Conservation (phyloP, 2,888 invertebrate species). For the Aleiodes alternator region DNA sequence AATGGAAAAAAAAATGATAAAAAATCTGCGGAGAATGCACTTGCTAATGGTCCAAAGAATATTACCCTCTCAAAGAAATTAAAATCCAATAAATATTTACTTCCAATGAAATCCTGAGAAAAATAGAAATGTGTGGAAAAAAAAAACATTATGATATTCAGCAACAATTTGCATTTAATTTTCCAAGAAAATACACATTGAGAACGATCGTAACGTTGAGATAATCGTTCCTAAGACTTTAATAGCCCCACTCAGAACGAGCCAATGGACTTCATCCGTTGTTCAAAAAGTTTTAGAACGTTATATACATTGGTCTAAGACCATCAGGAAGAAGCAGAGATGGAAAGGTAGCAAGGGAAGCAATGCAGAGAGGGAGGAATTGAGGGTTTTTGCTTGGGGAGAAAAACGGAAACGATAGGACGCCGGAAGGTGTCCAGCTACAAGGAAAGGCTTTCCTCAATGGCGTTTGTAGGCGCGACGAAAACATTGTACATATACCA, state of each 20-base stretch:
- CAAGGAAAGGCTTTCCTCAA: slow-evolving; percentile 69
- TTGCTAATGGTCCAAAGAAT: no score
- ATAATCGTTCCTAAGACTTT: slow-evolving; percentile 33
- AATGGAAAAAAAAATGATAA: no score
- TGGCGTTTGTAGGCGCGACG: slow-evolving; percentile 45
- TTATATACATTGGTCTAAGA: slow-evolving; percentile 7
- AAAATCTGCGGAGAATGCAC: no score
- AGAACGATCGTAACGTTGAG: slow-evolving; percentile 29
- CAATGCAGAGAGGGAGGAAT: no score
- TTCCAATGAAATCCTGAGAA: slow-evolving; percentile 11
- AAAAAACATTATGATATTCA: slow-evolving; percentile 5
- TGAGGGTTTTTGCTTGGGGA: slow-evolving; percentile 57
- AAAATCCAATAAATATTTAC: neutral
- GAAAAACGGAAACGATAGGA: slow-evolving; percentile 71
- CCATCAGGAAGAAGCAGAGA: slow-evolving; percentile 21
- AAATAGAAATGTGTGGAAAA: neutral
- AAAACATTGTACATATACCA: slow-evolving; percentile 9
- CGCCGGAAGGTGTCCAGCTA: slow-evolving; percentile 73
- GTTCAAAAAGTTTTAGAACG: slow-evolving; percentile 17
- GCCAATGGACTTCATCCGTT: slow-evolving; percentile 26
- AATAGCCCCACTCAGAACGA: slow-evolving; percentile 32
- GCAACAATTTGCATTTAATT: slow-evolving; percentile 19
- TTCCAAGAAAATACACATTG: slow-evolving; percentile 22
- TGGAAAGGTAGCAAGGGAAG: no score
- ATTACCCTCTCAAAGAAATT: neutral